These are phyloP conservation scores for Montipora cactus DNA, from an alignment of 64 coral and sea anemone species.

Conservation along the genomic window DNA sequence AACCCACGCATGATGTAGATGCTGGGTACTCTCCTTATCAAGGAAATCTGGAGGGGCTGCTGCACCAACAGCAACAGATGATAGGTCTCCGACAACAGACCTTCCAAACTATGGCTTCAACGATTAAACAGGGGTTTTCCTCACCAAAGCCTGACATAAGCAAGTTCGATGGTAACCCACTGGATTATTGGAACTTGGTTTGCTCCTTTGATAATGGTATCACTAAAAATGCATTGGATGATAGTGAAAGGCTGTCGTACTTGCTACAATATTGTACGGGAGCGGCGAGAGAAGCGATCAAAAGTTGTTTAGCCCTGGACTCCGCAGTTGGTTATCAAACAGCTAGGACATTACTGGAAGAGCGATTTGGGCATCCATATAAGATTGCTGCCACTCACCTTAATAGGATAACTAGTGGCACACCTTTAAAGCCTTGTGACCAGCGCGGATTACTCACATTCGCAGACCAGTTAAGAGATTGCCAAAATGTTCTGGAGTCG, in stretches of 20 bases:
- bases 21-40: neutral
- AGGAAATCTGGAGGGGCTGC: neutral
- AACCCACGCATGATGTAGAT: neutral
- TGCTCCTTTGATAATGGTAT: conserved; percentile 55
- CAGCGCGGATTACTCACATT: conserved; percentile 44
- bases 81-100: neutral
- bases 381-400: conserved; percentile 54
- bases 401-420: conserved; percentile 57
- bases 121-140: conserved; percentile 12
- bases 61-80: neutral
- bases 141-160: conserved; percentile 57
- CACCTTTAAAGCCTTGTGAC: conserved; percentile 55
- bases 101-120: neutral
- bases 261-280: conserved; percentile 62
- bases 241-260: conserved; percentile 67
- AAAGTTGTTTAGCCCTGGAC: conserved; percentile 72
- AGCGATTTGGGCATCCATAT: conserved; percentile 73
- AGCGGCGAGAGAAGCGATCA: conserved; percentile 47
- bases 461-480: conserved; percentile 68
- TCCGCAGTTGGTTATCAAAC: conserved; percentile 47
- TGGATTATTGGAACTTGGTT: conserved; percentile 73
- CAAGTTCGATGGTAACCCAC: conserved; percentile 47
- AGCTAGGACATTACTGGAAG: conserved; percentile 52
- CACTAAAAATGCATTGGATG: conserved; percentile 8
- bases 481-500: conserved; percentile 18